Percentiles rank a stretch among this genome's conserved stretches.
Conservation (phyloP, 2,113 vertebrate genomes). For the Campylomormyrus numenius region DNA sequence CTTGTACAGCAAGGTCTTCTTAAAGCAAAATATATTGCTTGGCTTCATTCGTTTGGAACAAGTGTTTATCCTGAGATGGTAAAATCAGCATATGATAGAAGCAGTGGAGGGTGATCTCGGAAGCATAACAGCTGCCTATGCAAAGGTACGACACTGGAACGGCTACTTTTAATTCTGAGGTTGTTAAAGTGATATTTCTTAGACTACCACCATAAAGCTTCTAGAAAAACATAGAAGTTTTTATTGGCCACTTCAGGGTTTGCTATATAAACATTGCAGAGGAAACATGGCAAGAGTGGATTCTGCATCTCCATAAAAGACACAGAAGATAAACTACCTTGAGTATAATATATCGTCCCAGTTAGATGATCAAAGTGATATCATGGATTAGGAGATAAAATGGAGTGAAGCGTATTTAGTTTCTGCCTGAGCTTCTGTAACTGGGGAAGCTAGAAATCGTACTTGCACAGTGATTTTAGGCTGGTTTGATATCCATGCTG, state of each 20-base stretch:
- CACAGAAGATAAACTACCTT: background rate
- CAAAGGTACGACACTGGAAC: background rate
- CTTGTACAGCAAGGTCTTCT: background rate
- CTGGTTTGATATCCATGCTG: background rate
- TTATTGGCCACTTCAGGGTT: background rate
- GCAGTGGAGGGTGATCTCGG: background rate
- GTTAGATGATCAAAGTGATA: background rate
- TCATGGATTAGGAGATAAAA: background rate
- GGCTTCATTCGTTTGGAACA: background rate
- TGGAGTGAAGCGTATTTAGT: background rate
- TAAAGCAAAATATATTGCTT: background rate
- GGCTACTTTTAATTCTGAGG: background rate
- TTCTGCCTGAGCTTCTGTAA: background rate
- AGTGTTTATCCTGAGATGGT: background rate
- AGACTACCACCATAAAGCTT: background rate
- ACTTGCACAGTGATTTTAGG: background rate
- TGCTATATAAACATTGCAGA: background rate
- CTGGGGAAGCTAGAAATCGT: background rate
- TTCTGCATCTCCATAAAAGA: background rate
- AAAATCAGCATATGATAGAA: background rate
- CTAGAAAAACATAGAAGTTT: background rate
- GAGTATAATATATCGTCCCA: background rate
- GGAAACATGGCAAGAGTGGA: background rate
- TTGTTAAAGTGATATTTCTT: background rate
- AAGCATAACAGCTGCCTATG: background rate